A percentile compares a stretch with the other conserved stretches of the same genome.
Conservation (phyloP, 2,113 vertebrate species). For the Poecile atricapillus region DNA sequence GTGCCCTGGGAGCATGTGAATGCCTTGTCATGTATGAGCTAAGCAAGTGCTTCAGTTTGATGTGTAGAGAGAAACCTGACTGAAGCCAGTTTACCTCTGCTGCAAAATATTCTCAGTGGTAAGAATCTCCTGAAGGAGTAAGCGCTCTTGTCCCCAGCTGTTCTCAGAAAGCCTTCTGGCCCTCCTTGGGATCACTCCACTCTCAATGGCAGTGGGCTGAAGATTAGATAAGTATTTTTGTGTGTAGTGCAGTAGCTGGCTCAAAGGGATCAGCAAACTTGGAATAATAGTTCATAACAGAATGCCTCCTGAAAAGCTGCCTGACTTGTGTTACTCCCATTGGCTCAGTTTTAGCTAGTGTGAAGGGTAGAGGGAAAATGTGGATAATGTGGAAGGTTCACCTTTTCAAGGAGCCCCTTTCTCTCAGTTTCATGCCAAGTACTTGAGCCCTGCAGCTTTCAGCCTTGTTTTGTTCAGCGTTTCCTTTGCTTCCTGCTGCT, state of each 20-base stretch:
- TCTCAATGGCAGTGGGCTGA: constrained; percentile 17
- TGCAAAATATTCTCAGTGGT: background rate
- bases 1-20: background rate
- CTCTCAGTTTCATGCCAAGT: background rate
- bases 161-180: background rate
- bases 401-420: constrained; percentile 19
- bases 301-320: constrained; percentile 33
- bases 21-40: background rate
- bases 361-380: background rate
- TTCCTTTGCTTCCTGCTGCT: constrained; percentile 60
- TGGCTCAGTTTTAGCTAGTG: background rate
- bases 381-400: background rate
- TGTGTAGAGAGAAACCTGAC: background rate
- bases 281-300: constrained; percentile 30
- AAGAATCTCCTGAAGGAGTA: background rate
- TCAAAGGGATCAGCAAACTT: constrained; percentile 41
- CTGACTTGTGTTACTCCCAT: background rate
- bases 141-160: background rate
- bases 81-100: background rate
- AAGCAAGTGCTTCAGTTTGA: background rate
- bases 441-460: constrained; percentile 23
- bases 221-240: constrained; percentile 35
- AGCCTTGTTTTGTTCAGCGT: constrained; percentile 37
- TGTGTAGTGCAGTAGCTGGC: constrained; percentile 44
- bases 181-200: background rate